Conservation (phyloP, 2,797 vertebrate genomes). For the Hydrocynus forskahlii region DNA sequence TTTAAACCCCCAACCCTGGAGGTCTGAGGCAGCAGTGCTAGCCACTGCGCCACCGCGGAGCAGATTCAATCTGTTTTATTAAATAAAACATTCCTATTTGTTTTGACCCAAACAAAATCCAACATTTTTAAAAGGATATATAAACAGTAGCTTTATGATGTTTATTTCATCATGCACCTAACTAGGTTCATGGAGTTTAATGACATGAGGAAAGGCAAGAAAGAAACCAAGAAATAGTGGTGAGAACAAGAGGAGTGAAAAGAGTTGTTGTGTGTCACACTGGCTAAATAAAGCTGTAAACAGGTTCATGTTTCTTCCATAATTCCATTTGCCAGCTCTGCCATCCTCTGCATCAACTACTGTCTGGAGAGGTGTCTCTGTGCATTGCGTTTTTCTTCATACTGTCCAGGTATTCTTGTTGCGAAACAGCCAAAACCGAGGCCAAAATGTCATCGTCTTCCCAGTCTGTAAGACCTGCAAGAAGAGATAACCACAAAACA, state of each 20-base stretch:
- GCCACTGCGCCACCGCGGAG: too few species aligned
- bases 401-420: conserved; percentile 93
- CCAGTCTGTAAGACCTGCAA: conserved; percentile 89
- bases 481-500: conserved; percentile 16
- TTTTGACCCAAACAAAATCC: neutral
- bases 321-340: conserved; percentile 23
- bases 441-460: conserved; percentile 91
- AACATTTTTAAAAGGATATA: conserved; percentile 23
- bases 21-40: too few species aligned
- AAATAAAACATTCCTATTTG: neutral
- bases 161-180: conserved; percentile 83
- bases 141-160: conserved; percentile 66
- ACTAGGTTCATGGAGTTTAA: conserved; percentile 70
- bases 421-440: conserved; percentile 89
- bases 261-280: conserved; percentile 16
- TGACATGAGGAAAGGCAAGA: conserved; percentile 38
- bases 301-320: conserved; percentile 12
- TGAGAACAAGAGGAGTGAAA: conserved; percentile 23
- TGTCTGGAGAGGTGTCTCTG: conserved; percentile 85
- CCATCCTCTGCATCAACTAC: conserved; percentile 83
- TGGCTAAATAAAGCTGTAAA: conserved; percentile 26
- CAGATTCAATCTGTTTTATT: neutral
- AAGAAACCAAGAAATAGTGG: conserved; percentile 27
- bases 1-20: too few species aligned
- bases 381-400: conserved; percentile 84